Evolutionary conservation across 2,113 vertebrate genomes (phyloP), one percentile per base, ranked within the genome.

Genomic region (Macrotus californicus): DNA sequence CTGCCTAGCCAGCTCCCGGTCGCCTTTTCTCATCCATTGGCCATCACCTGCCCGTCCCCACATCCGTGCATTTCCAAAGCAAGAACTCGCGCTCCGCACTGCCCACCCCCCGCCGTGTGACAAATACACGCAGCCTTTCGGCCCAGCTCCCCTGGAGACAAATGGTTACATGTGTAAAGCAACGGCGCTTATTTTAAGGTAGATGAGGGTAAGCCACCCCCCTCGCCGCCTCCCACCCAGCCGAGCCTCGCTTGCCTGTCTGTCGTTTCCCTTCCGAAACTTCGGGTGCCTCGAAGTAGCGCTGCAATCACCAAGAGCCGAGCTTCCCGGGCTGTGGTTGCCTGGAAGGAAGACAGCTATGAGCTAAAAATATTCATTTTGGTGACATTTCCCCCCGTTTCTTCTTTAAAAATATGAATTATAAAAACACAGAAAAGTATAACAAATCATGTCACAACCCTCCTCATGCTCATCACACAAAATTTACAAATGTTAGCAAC

Each of bases 361-460:
- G 2, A 86, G 48, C 95, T 92, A 52, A 94, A 96, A 80, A 72
- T 19, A 87, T 0, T 66, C 82, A 22, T 77, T 87, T 94, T 31
- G 91, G 56, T 89, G 75, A 87, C 85, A 54, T 92, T 41, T 66
- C 14, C 22, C 48, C 41, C 43, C 21, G 12, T n/a, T 70, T 3
- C 26, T 72, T 34, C 48, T 54, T 56, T 4, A 2, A 39, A 72
- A 48, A 85, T 2, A 26, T 16, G 34, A 89, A 26, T 56, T 50
- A 19, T 52, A 22, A 85, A 94, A 87, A 80, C 34, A n/a, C 29
- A 41, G 26, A 36, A 14, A 81, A 92, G 13, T 12, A 13, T 41
- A 56, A 41, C 2, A 2, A 80, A n/a, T 46, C 67, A 31, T 12
- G 24, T 14, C 54, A 77, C 18, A n/a, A 39, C 26, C 9, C 26